Conservation (phyloP, 1,140 invertebrate genomes). For the Sminthurides bifidus region DNA sequence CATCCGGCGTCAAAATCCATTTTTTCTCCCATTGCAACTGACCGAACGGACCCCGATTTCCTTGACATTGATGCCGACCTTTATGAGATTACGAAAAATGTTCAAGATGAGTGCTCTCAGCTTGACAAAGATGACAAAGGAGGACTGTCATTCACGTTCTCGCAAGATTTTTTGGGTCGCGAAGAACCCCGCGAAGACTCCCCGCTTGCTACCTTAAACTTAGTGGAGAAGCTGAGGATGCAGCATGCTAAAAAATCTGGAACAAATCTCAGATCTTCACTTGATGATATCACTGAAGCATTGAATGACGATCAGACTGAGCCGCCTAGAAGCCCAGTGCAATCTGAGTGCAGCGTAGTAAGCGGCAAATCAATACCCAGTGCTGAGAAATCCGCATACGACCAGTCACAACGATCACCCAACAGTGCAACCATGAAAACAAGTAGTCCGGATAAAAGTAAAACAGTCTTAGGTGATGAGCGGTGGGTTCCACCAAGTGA, state of each 20-base stretch:
- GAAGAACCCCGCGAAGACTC: conserved; percentile 66
- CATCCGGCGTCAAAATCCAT: conserved; percentile 42
- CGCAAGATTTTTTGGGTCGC: conserved; percentile 50
- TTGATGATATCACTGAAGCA: conserved; percentile 9
- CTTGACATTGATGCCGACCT: conserved; percentile 32
- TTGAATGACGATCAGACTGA: not conserved
- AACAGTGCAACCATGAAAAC: conserved; percentile 19
- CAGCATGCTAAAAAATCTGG: conserved; percentile 50
- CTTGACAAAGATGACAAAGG: conserved; percentile 16
- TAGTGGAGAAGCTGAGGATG: conserved; percentile 63
- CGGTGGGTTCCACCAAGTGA: conserved; percentile 52
- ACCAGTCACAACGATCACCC: not conserved
- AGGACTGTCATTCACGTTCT: conserved; percentile 50
- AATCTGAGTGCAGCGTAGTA: too few species aligned
- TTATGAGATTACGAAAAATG: conserved; percentile 31
- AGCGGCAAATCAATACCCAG: too few species aligned
- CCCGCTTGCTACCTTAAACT: conserved; percentile 59
- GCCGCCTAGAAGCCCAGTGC: conserved; percentile 33
- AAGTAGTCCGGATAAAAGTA: conserved; percentile 40
- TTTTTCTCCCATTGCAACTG: conserved; percentile 23
- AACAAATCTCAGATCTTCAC: conserved; percentile 15
- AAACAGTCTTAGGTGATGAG: conserved; percentile 46
- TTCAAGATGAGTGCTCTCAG: conserved; percentile 17
- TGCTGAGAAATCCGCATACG: conserved; percentile 2
- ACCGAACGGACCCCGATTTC: conserved; percentile 16